These are phyloP conservation scores for Brachionus plicatilis DNA, from an alignment of 1,140 invertebrate genomes.

Conservation along the genomic window DNA sequence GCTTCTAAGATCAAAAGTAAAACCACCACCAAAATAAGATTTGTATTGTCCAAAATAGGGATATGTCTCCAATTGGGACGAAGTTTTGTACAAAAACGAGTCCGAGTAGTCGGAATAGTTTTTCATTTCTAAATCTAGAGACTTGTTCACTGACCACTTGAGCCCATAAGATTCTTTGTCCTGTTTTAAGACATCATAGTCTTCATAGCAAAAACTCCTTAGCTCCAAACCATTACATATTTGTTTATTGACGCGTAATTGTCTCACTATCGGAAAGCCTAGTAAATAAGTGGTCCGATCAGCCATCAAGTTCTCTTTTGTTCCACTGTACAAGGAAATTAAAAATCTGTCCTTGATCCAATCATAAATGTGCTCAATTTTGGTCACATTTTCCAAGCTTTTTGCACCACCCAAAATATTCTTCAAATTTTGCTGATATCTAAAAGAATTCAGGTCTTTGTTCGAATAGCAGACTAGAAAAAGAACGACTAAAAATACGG, in stretches of 20 bases:
- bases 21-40: conserved; percentile 61
- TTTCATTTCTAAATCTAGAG: background rate
- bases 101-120: background rate
- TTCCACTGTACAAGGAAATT: background rate
- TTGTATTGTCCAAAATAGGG: conserved; percentile 56
- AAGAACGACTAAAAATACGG: background rate
- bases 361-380: background rate
- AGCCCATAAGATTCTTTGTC: background rate
- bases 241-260: background rate
- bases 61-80: conserved; percentile 50
- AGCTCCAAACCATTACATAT: background rate
- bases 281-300: conserved; percentile 57
- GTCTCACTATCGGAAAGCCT: conserved; percentile 59
- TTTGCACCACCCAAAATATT: background rate
- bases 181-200: conserved; percentile 6
- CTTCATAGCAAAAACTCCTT: background rate
- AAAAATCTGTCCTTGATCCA: background rate
- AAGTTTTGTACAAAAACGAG: background rate
- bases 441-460: background rate
- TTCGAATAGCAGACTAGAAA: conserved; percentile 1
- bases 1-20: conserved; percentile 48
- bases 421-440: background rate
- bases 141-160: background rate
- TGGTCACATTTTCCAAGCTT: background rate
- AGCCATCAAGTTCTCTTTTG: conserved; percentile 51